Evolutionary conservation across 1,140 invertebrate genomes (phyloP).

Genomic region (Drusus annulatus): DNA sequence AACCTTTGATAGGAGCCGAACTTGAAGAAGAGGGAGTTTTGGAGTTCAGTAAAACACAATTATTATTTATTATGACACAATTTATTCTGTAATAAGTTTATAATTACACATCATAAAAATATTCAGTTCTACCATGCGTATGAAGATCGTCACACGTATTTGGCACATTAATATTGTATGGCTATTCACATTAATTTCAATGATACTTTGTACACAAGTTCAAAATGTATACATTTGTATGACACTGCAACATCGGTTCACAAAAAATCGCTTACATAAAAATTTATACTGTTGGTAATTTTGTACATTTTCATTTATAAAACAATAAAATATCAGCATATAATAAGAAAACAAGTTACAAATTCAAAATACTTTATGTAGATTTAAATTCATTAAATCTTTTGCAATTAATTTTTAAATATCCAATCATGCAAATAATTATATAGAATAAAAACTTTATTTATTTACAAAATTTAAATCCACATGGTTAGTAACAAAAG

Average conservation of each 20-base stretch:
- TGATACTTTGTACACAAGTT: slow-evolving; percentile 37
- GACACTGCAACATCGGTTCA: neutral
- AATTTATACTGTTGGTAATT: slow-evolving; percentile 39
- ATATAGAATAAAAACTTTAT: neutral
- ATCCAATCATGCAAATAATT: slow-evolving; percentile 1
- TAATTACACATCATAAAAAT: slow-evolving; percentile 64
- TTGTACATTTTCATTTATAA: slow-evolving; percentile 35
- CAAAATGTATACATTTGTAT: slow-evolving; percentile 14
- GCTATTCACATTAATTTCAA: slow-evolving; percentile 56
- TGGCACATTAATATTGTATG: slow-evolving; percentile 71
- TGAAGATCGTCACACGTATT: slow-evolving; percentile 68
- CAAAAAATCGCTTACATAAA: slow-evolving; percentile 2
- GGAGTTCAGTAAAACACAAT: slow-evolving; percentile 29
- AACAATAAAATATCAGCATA: neutral
- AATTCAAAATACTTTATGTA: neutral
- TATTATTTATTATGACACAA: slow-evolving; percentile 56
- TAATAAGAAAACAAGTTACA: slow-evolving; percentile 7
- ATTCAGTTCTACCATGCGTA: slow-evolving; percentile 69
- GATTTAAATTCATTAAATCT: neutral
- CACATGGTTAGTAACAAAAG: slow-evolving; percentile 44
- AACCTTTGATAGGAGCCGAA: no score
- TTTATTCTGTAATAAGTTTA: slow-evolving; percentile 57
- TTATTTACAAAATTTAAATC: slow-evolving; percentile 33
- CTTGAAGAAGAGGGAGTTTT: no score
- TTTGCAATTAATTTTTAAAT: neutral